Percentiles rank a stretch among this genome's conserved stretches.
phyloP scores from a whole-genome alignment of 2,888 invertebrate species.

The Ectropis crepuscularia region DNA sequence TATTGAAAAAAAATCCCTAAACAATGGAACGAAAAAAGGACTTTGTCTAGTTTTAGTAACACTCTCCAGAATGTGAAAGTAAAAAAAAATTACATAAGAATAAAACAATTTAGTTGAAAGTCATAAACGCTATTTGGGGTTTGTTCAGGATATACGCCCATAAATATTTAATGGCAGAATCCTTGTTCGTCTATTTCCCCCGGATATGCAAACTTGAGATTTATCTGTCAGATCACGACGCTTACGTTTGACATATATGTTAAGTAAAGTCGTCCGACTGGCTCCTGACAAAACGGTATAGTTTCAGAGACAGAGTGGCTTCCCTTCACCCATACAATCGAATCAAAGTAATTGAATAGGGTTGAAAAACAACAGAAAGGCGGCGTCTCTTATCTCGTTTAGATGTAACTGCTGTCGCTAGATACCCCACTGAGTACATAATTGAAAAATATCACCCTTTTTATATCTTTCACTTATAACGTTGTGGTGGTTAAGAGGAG shows the following conservation, averaged over 20 bases:
- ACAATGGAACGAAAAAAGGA: too few species aligned
- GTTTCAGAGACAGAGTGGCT: constrained; percentile 17
- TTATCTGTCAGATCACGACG: constrained; percentile 48
- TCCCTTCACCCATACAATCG: constrained; percentile 18
- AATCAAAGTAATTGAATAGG: constrained; percentile 23
- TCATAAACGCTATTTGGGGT: constrained; percentile 23
- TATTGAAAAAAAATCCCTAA: too few species aligned
- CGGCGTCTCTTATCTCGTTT: constrained; percentile 6
- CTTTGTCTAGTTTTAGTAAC: too few species aligned
- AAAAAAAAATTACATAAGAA: background rate
- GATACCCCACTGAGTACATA: background rate
- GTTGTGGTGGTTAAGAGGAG: too few species aligned
- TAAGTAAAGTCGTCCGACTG: background rate
- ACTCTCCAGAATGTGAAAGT: background rate
- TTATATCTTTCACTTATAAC: background rate
- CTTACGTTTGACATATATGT: constrained; percentile 45
- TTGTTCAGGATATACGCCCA: constrained; percentile 46
- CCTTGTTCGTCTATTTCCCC: constrained; percentile 35
- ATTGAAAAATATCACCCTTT: background rate
- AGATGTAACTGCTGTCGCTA: background rate
- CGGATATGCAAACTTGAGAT: constrained; percentile 55
- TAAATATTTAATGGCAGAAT: constrained; percentile 49
- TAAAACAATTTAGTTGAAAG: constrained; percentile 7
- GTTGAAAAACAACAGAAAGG: constrained; percentile 16
- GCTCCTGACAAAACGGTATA: constrained; percentile 6